Conservation (phyloP, 2,113 vertebrate species). For the Sitta europaea region DNA sequence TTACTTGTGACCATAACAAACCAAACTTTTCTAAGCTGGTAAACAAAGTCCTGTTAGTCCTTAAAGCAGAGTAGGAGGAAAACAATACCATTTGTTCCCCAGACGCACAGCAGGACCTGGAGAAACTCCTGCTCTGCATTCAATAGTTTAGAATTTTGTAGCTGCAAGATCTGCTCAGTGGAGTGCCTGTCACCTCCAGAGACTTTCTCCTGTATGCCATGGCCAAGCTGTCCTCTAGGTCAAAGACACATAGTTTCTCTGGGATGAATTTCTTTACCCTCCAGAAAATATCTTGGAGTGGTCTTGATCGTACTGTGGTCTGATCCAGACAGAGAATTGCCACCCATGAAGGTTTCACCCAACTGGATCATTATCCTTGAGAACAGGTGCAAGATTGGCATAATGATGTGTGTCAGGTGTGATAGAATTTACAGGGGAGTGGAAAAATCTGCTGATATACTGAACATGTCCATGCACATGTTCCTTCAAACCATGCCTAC, state of each 20-base stretch:
- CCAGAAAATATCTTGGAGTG: neutral
- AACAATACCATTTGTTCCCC: accelerated
- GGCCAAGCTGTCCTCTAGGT: neutral
- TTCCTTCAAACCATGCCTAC: neutral
- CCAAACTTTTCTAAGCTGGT: neutral
- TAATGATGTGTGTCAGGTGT: neutral
- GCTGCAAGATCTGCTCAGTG: neutral
- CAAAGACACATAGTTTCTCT: neutral
- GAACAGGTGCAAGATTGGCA: accelerated
- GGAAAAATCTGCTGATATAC: neutral
- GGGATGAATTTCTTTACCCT: neutral
- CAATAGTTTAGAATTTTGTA: neutral
- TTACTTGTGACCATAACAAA: neutral
- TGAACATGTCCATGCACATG: neutral
- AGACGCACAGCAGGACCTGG: neutral
- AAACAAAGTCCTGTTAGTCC: neutral
- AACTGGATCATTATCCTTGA: too few species aligned
- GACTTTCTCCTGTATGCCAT: neutral
- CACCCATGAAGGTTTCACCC: neutral
- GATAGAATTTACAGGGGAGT: neutral
- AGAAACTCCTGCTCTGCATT: neutral
- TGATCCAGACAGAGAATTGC: neutral
- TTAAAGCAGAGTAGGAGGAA: neutral
- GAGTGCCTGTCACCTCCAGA: neutral
- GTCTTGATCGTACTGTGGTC: neutral